Evolutionary conservation across 1,140 invertebrate genomes (phyloP), one percentile per base, ranked within the genome.

Genomic region (Bombus picipes): DNA sequence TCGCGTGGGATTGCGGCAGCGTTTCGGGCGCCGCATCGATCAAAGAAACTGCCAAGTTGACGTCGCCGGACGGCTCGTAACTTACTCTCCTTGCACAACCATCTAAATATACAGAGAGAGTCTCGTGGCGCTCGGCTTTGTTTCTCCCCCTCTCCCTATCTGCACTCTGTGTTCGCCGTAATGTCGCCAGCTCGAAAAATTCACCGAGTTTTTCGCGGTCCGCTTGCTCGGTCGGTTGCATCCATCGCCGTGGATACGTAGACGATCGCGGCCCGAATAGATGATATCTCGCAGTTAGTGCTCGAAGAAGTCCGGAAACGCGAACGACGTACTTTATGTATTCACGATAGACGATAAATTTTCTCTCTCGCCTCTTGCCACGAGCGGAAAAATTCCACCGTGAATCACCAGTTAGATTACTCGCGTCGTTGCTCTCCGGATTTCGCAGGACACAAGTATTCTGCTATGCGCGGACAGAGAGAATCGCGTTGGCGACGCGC

Each of bases 21-120:
- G 34, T 39, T 39, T 37, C 88, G 87, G 87, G 89, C 91, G 92
- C 90, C 91, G 91, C 92, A 93, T 93, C 91, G 89, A 93, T 93
- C 92, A 92, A 93, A 89, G 75, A 25, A 89, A 84, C 85, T 91
- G 88, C 88, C 92, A 91, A 90, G 78, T 89, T 91, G 92, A 92
- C 87, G 85, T 78, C 88, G 80, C 80, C 18, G 89, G 84, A 90
- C 59, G 71, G 77, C 76, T 90, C 87, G 90, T 92, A 91, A 92
- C 76, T 92, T 87, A 87, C 75, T 80, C 71, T 76, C 62, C 77
- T 81, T 81, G 72, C 86, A 68, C 74, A 34, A 57, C 59, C 59
- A 78, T 72, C 72, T 86, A 80, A 84, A 81, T 81, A 62, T 74
- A 53, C 80, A 47, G 59, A 62, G 28, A n/a, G 28, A 62, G 70